Evolutionary conservation across 2,797 vertebrate genomes (phyloP).

Genomic region (Chaetophractus vellerosus): DNA sequence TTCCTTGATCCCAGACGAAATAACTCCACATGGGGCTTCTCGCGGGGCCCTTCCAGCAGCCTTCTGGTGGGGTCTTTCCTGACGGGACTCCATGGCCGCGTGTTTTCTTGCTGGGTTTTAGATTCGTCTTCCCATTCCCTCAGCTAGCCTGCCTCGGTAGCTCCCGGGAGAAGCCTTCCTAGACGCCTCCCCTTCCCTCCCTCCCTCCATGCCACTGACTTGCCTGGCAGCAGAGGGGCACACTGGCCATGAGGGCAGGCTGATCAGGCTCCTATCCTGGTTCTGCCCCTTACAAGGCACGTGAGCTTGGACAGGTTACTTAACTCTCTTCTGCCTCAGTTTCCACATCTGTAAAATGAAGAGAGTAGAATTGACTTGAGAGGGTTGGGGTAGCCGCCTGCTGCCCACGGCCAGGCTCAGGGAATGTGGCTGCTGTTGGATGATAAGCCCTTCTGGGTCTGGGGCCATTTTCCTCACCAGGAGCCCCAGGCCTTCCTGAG

Average conservation of each 20-base stretch:
- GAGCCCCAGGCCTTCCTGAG: not conserved
- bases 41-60: too few species aligned
- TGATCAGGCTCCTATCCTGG: not conserved
- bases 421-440: too few species aligned
- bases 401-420: too few species aligned
- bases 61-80: too few species aligned
- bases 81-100: too few species aligned
- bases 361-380: not conserved
- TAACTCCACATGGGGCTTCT: too few species aligned
- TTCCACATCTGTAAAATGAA: not conserved
- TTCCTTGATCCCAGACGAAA: too few species aligned
- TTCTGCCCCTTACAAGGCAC: rapidly evolving
- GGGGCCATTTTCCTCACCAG: not conserved
- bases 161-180: not conserved
- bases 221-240: not conserved
- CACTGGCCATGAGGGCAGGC: not conserved
- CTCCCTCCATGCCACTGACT: not conserved
- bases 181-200: not conserved
- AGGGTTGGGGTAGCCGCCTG: not conserved
- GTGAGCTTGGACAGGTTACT: too few species aligned
- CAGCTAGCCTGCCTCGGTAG: too few species aligned
- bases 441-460: not conserved
- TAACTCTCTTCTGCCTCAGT: not conserved
- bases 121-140: too few species aligned
- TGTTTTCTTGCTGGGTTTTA: too few species aligned